phyloP scores from a whole-genome alignment of 1,140 invertebrate species.

The Euura saliciscinereae region DNA sequence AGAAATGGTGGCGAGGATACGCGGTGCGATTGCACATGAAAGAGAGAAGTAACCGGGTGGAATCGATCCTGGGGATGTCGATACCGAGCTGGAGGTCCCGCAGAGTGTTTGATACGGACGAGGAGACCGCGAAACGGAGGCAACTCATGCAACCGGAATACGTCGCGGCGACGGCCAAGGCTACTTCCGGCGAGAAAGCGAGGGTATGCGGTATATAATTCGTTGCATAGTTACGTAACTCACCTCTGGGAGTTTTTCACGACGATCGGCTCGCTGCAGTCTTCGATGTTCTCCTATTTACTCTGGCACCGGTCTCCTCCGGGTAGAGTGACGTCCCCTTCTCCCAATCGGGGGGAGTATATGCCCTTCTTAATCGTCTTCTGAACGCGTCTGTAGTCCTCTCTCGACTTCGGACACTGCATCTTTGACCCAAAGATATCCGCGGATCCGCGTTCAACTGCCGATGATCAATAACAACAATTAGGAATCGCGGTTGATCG shows the following conservation, averaged over 20 bases:
- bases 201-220: conserved; percentile 47
- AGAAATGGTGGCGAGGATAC: conserved; percentile 58
- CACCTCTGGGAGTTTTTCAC: too few species aligned
- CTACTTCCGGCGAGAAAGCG: conserved; percentile 62
- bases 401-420: background rate
- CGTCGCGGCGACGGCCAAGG: conserved; percentile 58
- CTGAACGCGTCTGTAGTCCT: background rate
- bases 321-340: background rate
- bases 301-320: background rate
- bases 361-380: background rate
- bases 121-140: conserved; percentile 59
- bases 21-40: conserved; percentile 39
- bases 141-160: conserved; percentile 58
- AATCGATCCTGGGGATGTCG: conserved; percentile 54
- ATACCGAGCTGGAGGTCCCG: conserved; percentile 49
- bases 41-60: conserved; percentile 43
- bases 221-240: background rate
- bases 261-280: background rate
- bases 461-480: background rate
- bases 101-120: conserved; percentile 54
- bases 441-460: background rate
- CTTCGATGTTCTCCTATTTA: background rate
- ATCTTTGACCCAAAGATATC: background rate
- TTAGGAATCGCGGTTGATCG: background rate
- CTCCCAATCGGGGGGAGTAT: background rate